These are phyloP conservation scores for Alca torda DNA, from an alignment of 2,797 vertebrate species.

Conservation along the genomic window DNA sequence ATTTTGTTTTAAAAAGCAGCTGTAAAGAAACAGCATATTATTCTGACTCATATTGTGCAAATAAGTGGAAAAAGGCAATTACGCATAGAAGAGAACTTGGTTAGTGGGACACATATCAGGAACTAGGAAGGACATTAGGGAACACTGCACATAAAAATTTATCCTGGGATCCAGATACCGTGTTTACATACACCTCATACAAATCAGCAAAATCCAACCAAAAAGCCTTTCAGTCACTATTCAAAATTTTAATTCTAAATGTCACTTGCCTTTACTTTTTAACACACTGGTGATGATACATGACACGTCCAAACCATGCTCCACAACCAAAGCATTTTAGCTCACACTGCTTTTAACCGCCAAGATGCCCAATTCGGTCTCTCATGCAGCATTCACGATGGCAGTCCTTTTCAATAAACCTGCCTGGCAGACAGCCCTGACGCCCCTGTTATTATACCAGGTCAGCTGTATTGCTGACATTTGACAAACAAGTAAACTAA, in stretches of 20 bases:
- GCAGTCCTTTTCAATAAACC: background rate
- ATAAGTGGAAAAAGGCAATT: background rate
- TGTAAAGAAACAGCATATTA: background rate
- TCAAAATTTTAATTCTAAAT: background rate
- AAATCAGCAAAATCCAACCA: background rate
- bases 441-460: background rate
- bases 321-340: background rate
- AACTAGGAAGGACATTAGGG: background rate
- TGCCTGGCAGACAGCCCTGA: background rate
- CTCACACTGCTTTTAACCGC: background rate
- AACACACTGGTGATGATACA: background rate
- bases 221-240: background rate
- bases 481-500: slow-evolving; percentile 9
- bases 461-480: background rate
- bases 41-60: background rate
- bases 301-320: background rate
- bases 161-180: background rate
- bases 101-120: background rate
- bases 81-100: background rate
- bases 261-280: background rate
- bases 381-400: background rate
- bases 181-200: background rate
- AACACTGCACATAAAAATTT: background rate
- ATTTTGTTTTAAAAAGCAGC: background rate
- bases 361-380: background rate